Conservation (phyloP, 2,888 invertebrate species). For the Ethmia dodecea region DNA sequence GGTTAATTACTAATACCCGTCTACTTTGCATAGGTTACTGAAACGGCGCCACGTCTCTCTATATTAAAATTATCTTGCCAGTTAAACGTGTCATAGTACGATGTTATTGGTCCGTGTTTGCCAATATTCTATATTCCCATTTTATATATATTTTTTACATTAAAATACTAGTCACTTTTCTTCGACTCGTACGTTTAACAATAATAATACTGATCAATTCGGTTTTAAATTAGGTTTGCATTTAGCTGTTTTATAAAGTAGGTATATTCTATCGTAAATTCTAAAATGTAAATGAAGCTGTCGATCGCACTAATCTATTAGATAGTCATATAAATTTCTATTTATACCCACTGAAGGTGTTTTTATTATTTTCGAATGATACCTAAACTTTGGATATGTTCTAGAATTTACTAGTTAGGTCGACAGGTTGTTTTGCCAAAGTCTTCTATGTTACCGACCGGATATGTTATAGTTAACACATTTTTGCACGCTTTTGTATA, state of each 20-base stretch:
- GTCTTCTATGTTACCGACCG: too few relatives aligned
- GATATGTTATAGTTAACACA: too few relatives aligned
- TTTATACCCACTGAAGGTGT: constrained; percentile 23
- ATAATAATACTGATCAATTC: constrained; percentile 32
- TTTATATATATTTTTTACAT: constrained; percentile 13
- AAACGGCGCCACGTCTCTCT: constrained; percentile 52
- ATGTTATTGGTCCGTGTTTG: constrained; percentile 28
- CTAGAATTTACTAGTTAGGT: constrained; percentile 11
- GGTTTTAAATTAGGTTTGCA: constrained; percentile 31
- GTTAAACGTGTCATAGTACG: constrained; percentile 40
- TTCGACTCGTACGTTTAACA: constrained; percentile 27
- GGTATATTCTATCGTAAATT: constrained; percentile 11
- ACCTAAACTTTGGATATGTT: constrained; percentile 22
- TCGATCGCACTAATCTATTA: constrained; percentile 24
- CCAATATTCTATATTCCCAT: too few relatives aligned
- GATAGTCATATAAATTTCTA: too few relatives aligned
- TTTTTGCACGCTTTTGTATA: too few relatives aligned
- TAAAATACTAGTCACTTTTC: constrained; percentile 39
- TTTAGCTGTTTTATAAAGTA: constrained; percentile 32
- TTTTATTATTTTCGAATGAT: constrained; percentile 22
- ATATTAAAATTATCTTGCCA: constrained; percentile 52
- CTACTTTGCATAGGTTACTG: constrained; percentile 29
- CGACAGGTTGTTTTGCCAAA: not conserved
- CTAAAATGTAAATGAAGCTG: constrained; percentile 32
- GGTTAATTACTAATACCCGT: constrained; percentile 32